Base-by-base conservation (phyloP, 2,797 vertebrate species). In the Agapornis canus region DNA sequence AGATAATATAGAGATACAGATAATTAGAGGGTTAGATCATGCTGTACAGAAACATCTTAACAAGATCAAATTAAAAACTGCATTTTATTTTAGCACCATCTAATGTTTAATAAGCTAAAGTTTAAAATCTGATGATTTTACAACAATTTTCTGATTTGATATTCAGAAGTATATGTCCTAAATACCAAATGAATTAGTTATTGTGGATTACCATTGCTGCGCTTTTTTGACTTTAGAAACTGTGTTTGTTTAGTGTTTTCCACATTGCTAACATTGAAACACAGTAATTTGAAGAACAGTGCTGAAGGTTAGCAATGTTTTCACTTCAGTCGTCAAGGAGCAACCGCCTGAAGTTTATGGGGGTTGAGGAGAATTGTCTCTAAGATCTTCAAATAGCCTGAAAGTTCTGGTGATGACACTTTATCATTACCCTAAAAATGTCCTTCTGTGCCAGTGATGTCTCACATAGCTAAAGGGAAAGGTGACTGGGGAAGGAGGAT, bases 71-170 rank as follows among this genome's bases (percentile, higher is more conserved):
- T 82, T 20, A 95, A 94, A 72, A 19, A 0, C 21, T 69, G 60
- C 31, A 25, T 94, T 88, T 96, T 56, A 92, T 90, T 96, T 78
- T 94, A 94, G 59, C 70, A 14, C 40, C 64, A 48, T 68, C 47
- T 70, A n/a, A 76, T 84, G 63, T 86, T 95, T 93, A 89, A 90
- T 94, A 68, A 94, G 83, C 45, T 91, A 51, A 72, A 94, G 64
- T 85, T 77, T 94, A 80, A 92, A 94, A 95, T 94, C 91, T 90
- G 92, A 92, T 92, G 68, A 93, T 90, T 90, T 91, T 25, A 80
- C 94, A 94, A 54, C 45, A 92, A 94, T 94, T 95, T 82, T 84
- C 37, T 84, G 83, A 89, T 89, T 82, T 92, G 90, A 88, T 94
- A 88, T 61, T 94, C 80, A 90, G 89, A 89, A 92, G 61, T 66